Evolutionary conservation across 1,140 invertebrate species (phyloP).

Genomic region (Choristoneura fumiferana): DNA sequence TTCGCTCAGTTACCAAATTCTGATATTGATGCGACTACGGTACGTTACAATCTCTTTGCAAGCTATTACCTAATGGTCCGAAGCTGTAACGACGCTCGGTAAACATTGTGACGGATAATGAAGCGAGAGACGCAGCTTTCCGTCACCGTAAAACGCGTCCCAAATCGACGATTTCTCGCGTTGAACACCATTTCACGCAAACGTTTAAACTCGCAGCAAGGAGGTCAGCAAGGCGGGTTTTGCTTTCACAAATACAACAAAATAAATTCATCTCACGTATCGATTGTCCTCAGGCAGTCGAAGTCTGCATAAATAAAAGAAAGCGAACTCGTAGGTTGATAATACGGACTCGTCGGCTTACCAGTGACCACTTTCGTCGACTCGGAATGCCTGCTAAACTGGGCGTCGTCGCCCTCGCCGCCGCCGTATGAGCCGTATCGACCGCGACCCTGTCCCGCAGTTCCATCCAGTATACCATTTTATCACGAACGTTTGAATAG

Average conservation of each 20-base stretch:
- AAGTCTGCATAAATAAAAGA: constrained; percentile 72
- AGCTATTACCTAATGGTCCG: constrained; percentile 8
- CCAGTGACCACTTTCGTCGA: constrained; percentile 40
- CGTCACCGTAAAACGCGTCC: constrained; percentile 60
- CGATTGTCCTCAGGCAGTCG: constrained; percentile 68
- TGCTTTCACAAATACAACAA: constrained; percentile 78
- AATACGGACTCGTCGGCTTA: constrained; percentile 34
- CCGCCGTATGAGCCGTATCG: too few species aligned
- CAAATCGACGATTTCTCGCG: constrained; percentile 71
- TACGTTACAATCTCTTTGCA: not conserved
- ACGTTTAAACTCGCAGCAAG: constrained; percentile 65
- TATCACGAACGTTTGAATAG: too few species aligned
- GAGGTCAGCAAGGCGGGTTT: constrained; percentile 72
- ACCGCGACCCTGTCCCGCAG: not conserved
- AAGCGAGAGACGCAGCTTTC: constrained; percentile 37
- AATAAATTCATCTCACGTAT: constrained; percentile 78
- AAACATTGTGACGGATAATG: constrained; percentile 16
- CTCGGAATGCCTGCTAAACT: not conserved
- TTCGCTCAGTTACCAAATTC: too few species aligned
- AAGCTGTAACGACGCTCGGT: not conserved
- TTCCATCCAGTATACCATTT: too few species aligned
- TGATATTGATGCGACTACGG: not conserved
- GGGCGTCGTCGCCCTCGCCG: not conserved
- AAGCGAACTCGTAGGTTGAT: constrained; percentile 58
- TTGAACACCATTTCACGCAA: constrained; percentile 71